Base-by-base conservation (phyloP, 1,140 invertebrate genomes). In the Bombus cullumanus region DNA sequence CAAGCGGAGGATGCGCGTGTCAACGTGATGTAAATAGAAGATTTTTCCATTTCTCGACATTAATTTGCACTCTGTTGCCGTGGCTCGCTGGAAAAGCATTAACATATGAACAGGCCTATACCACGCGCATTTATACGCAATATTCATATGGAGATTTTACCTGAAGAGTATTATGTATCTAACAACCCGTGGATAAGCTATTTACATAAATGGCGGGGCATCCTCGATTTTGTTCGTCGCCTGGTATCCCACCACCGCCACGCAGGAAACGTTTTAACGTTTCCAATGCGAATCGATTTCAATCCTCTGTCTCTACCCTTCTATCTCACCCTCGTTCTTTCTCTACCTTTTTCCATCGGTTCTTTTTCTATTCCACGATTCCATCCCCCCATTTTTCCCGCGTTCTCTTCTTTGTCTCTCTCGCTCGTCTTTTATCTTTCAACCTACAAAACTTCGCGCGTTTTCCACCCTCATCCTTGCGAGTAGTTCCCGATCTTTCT, bases 111-210 rank as follows among this genome's bases (percentile, higher is more conserved):
- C 86, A 78, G 87, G 62, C 41, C 62, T 79, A 76, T 84, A 85
- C 86, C 79, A 89, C 57, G 69, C 76, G 74, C 86, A 92, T 92
- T 92, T 92, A 90, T 79, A 88, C 86, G 76, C 87, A 92, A 92
- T 92, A 92, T 92, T 92, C 91, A 92, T 92, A 92, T 92, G 91
- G 89, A 92, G 84, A 92, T 92, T 92, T 89, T 84, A 75, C 86
- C 84, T 85, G 85, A 91, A 91, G 91, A 91, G 91, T 91, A 92
- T 92, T 92, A 91, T 90, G 89, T 91, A 90, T 91, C 91, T 91
- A 92, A 92, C 91, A 92, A 92, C 71, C 90, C 91, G 86, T 91
- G 89, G 90, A 89, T 89, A 91, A 90, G 80, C 87, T 83, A 92
- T 92, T 91, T 91, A 89, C 91, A 92, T 92, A 92, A 91, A 91